Base-by-base conservation (phyloP, 1,140 invertebrate genomes). In the Contarinia nasturtii region DNA sequence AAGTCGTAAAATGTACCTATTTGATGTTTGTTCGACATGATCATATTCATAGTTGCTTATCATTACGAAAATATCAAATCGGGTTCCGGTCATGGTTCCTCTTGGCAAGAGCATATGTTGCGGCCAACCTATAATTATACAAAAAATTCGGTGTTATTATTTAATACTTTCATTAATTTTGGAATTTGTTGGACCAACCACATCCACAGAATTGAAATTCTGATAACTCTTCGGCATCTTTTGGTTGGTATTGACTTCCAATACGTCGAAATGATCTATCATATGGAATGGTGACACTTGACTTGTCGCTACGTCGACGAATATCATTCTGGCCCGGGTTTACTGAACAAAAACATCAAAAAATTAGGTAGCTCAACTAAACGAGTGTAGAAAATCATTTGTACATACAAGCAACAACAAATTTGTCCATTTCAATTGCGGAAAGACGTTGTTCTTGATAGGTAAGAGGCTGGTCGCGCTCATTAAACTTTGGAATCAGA, bases 251-350 rank as follows among this genome's bases (percentile, higher is more conserved):
- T 33, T 45, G 48, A 8, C 53, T 52, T 11, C 66, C 67, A 40
- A 79, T 57, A 46, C 77, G 67, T 11, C 74, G 63, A 66, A 80
- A 80, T 5, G 72, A 76, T 33, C 69, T 64, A 40, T 77, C 75
- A 50, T 73, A 76, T 4, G 76, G 65, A 48, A 73, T 67, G 0
- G 71, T 72, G 4, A 74, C 62, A 12, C 64, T 61, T 0, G 70
- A 71, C 4, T 72, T 60, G 0, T 50, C 52, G 0, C 70, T 72
- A 1, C 51, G 52, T 33, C 72, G 60, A 7, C 55, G 53, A n/a
- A 74, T 59, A 5, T 50, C 56, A 46, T 69, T 73, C 18, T 55
- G 54, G 2, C 67, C 66, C 4, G 64, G 61, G 20, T 57, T 62
- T 47, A 68, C 65, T 68, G 47, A 2, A 53, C 53, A 50, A 52